A percentile compares a stretch with the other conserved stretches of the same genome.
phyloP scores from a whole-genome alignment of 2,888 invertebrate genomes.

The Chydorus sphaericus region DNA sequence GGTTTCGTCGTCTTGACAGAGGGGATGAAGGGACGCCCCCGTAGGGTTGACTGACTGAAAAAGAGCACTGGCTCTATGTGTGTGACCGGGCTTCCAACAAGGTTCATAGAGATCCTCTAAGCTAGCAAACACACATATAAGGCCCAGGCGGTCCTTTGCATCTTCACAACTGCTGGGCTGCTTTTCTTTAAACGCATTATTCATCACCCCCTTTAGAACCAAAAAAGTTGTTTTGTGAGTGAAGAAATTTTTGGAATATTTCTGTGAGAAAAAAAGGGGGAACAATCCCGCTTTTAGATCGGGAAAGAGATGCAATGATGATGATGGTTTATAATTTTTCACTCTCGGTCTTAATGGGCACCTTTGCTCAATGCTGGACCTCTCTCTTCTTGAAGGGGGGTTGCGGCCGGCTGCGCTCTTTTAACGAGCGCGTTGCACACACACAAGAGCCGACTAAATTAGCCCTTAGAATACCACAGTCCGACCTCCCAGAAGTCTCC shows the following conservation, averaged over 20 bases:
- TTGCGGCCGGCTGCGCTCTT: not conserved
- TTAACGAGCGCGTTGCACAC: slow-evolving; percentile 2
- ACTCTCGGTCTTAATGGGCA: slow-evolving; percentile 5
- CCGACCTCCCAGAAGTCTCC: slow-evolving; percentile 2
- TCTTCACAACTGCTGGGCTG: not conserved
- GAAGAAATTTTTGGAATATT: no score
- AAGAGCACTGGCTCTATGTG: no score
- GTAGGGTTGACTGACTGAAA: no score
- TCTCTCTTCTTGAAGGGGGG: not conserved
- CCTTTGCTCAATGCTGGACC: not conserved
- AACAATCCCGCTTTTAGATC: no score
- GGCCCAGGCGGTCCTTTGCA: not conserved
- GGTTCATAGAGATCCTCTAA: no score
- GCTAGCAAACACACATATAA: no score
- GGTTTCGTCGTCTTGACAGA: not conserved
- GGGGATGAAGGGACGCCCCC: not conserved
- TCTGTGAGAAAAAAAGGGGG: no score
- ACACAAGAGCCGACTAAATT: not conserved
- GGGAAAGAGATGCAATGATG: not conserved
- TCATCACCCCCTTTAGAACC: no score
- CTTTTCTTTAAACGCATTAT: no score
- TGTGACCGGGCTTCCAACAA: no score
- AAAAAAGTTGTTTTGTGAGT: not conserved
- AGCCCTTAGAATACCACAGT: not conserved
- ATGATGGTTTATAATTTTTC: slow-evolving; percentile 2